phyloP scores from a whole-genome alignment of 2,797 vertebrate genomes.

The Botia almorhae region DNA sequence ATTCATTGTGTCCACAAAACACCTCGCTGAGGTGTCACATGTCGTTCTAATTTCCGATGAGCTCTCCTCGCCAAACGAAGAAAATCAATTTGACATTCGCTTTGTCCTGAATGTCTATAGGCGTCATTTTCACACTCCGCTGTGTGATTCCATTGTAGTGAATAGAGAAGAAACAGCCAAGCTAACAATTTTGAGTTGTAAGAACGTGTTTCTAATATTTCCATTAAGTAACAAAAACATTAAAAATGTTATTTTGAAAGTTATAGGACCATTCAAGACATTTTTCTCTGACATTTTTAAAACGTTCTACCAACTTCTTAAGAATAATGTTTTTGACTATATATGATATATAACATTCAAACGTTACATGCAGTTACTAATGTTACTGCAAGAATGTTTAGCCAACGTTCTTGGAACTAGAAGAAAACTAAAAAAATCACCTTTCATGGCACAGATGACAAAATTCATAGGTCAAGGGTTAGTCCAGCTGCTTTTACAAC shows the following conservation, averaged over 20 bases:
- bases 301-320: no score
- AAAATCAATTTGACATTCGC: constrained; percentile 18
- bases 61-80: constrained; percentile 3
- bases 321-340: no score
- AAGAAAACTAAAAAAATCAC: neutral
- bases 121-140: constrained; percentile 17
- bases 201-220: no score
- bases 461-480: neutral
- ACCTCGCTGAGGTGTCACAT: constrained; percentile 30
- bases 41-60: constrained; percentile 10
- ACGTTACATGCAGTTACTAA: no score
- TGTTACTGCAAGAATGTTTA: no score
- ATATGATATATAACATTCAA: no score
- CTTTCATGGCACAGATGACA: neutral
- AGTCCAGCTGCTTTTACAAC: neutral
- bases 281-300: no score
- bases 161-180: neutral
- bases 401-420: no score
- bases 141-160: constrained; percentile 1
- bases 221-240: no score
- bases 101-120: constrained; percentile 23
- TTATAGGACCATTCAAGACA: no score
- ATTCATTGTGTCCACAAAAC: constrained; percentile 36
- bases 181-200: no score
- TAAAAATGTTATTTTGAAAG: no score